phyloP scores from a whole-genome alignment of 35 echinoderm and acorn worm species.

The Heliocidaris erythrogramma region DNA sequence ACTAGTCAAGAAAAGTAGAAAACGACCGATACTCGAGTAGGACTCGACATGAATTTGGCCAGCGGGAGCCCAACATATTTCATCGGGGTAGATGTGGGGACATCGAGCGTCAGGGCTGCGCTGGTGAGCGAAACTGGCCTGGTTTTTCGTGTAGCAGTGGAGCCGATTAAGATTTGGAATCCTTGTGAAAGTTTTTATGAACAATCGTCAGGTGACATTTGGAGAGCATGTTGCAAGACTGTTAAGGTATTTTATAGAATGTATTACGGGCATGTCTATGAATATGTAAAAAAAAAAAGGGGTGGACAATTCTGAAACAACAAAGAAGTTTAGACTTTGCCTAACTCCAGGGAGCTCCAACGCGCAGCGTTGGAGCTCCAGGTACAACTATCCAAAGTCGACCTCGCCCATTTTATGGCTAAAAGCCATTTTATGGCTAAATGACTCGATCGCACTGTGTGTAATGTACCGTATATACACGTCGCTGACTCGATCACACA shows the following conservation, averaged over 20 bases:
- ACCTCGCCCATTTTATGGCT: no score
- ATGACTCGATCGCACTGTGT: no score
- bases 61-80: conserved; percentile 34
- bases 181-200: conserved; percentile 73
- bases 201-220: conserved; percentile 89
- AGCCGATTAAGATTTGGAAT: conserved; percentile 76
- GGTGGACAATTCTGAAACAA: no score
- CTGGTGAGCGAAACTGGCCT: conserved; percentile 62
- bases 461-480: no score
- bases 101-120: conserved; percentile 76
- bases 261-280: no score
- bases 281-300: background rate
- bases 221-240: conserved; percentile 71
- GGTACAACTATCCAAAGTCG: no score
- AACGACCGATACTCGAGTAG: no score
- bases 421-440: no score
- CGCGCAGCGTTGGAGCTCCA: no score
- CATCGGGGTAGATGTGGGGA: conserved; percentile 93
- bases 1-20: background rate
- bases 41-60: background rate
- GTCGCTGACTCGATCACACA: no score
- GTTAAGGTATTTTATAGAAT: conserved; percentile 74
- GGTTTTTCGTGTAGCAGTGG: conserved; percentile 46
- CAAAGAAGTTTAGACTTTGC: no score
- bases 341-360: no score